phyloP scores from a whole-genome alignment of 1,140 invertebrate species.

The Teleopsis dalmanni region DNA sequence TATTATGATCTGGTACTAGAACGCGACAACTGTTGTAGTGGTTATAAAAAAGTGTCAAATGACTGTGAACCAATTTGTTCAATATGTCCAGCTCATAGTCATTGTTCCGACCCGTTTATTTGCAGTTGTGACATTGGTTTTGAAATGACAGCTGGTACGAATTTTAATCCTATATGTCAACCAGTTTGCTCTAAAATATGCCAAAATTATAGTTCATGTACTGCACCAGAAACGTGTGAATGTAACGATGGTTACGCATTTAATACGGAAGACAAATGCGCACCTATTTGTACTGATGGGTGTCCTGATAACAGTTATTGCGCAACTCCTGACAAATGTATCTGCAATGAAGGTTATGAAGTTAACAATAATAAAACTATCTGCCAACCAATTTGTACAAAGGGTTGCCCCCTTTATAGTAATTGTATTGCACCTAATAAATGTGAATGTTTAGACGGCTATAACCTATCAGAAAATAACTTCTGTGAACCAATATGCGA shows the following conservation, averaged over 20 bases:
- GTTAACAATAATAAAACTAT: constrained; percentile 14
- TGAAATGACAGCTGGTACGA: too few species aligned
- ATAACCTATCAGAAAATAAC: constrained; percentile 32
- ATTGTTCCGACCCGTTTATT: too few species aligned
- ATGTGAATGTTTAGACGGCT: constrained; percentile 39
- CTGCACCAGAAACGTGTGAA: constrained; percentile 48
- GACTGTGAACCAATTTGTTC: too few species aligned
- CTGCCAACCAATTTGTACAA: constrained; percentile 41
- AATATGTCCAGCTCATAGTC: too few species aligned
- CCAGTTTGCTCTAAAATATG: constrained; percentile 15
- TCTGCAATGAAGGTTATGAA: constrained; percentile 4
- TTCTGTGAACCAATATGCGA: background rate
- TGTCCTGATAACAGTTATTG: constrained; percentile 3
- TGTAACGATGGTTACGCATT: constrained; percentile 50
- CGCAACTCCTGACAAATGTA: background rate
- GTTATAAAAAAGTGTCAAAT: too few species aligned
- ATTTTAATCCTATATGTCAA: too few species aligned
- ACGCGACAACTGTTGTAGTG: too few species aligned
- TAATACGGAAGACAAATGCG: background rate
- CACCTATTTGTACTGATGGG: background rate
- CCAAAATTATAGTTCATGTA: constrained; percentile 30
- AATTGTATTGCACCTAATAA: constrained; percentile 48
- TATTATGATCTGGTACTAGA: too few species aligned
- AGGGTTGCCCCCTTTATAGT: constrained; percentile 47
- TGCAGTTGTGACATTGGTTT: too few species aligned